Evolutionary conservation across 2,797 vertebrate species (phyloP), one percentile per base, ranked within the genome.

Genomic region (Acanthurus lineatus): DNA sequence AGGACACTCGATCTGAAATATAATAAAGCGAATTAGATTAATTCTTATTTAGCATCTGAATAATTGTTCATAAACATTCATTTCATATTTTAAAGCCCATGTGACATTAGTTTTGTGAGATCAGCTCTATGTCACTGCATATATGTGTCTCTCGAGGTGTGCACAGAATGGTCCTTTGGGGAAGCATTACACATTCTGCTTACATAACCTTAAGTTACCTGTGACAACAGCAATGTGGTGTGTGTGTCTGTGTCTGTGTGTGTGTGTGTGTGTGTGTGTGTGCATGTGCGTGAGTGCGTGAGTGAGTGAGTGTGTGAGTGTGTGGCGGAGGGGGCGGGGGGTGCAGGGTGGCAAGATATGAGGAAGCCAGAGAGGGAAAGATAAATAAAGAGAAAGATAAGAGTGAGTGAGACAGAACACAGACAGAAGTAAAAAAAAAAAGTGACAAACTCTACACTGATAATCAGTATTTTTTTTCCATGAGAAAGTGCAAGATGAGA

Each of bases 141-240:
- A 20, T 47, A 32, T 53, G 16, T 61, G 57, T 77, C 58, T 69
- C 38, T 74, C 0, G 8, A 77, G 53, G 66, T 77, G 70, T 73
- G 42, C 6, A 48, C 53, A 67, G 35, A 83, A 60, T 15, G 42
- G 66, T 15, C 73, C 61, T 51, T 58, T 14, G 54, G 69, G 82
- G 77, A 79, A 72, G 69, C 61, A 63, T 66, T 66, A 44, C 35
- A 65, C 56, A 73, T 6, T 74, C 66, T 65, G 65, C n/a, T 82
- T 83, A 77, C 69, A 67, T 81, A 87, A 82, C 74, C 73, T 81
- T 32, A 77, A 75, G 74, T 81, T 82, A 82, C 59, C 79, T 51
- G 45, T 67, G 75, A 80, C 79, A 72, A 63, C 72, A 73, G 67
- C 63, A 71, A 38, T 61, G 58, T 65, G n/a, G n/a, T n/a, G n/a